Conservation (phyloP, 2,888 invertebrate genomes). For the Stomorhina lunata region DNA sequence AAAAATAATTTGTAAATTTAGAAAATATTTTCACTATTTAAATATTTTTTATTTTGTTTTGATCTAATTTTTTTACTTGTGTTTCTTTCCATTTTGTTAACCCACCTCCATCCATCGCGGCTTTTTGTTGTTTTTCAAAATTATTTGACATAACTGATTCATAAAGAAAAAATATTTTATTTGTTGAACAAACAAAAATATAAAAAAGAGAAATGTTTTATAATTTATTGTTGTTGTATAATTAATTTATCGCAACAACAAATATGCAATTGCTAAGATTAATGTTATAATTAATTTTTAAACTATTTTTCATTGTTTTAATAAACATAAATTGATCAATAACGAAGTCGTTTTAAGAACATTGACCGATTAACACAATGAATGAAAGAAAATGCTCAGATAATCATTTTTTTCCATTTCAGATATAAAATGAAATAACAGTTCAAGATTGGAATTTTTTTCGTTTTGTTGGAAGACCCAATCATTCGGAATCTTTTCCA, state of each 20-base stretch:
- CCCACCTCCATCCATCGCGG: background rate
- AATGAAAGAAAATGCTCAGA: background rate
- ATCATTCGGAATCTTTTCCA: no score
- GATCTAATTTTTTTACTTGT: background rate
- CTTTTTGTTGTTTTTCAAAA: background rate
- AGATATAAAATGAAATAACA: background rate
- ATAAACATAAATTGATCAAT: constrained; percentile 15
- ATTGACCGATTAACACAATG: constrained; percentile 59
- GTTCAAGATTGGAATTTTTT: no score
- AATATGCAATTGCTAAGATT: constrained; percentile 3
- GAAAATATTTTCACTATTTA: background rate
- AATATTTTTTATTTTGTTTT: background rate
- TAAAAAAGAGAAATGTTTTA: background rate
- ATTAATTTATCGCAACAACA: background rate
- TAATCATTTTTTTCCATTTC: no score
- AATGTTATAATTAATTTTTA: constrained; percentile 17
- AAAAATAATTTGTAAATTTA: background rate
- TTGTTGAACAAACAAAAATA: background rate
- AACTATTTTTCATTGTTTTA: constrained; percentile 18
- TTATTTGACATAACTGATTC: background rate
- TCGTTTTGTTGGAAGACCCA: no score
- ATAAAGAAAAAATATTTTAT: constrained; percentile 1
- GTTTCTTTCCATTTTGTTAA: background rate
- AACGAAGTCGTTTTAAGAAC: constrained; percentile 41
- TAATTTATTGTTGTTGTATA: background rate